Evolutionary conservation across 2,797 vertebrate species (phyloP).

Genomic region (Prionace glauca): DNA sequence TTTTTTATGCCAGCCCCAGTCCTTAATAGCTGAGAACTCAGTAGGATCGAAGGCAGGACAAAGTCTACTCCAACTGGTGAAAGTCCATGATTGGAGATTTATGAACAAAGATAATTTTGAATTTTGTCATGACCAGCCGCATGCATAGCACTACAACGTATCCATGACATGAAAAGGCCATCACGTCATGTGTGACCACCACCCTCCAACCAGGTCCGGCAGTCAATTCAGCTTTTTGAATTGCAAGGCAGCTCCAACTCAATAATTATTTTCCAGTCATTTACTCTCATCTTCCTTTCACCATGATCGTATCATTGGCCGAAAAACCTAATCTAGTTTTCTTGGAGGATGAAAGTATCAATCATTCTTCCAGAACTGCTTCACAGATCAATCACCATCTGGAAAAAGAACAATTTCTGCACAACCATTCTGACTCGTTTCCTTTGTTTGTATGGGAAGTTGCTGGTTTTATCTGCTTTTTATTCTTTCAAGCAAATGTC

Average conservation of each 20-base stretch:
- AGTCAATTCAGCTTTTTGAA: background rate
- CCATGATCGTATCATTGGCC: background rate
- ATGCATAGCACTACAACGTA: no score
- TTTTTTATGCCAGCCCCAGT: background rate
- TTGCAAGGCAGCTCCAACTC: no score
- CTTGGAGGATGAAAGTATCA: background rate
- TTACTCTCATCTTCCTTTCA: background rate
- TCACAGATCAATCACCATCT: background rate
- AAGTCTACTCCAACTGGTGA: no score
- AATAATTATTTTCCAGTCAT: background rate
- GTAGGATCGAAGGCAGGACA: background rate
- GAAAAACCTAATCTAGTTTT: background rate
- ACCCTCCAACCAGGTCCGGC: background rate
- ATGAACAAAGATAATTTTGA: background rate
- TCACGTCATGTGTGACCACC: background rate
- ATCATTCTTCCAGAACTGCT: background rate
- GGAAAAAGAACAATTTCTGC: background rate
- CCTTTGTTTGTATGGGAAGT: background rate
- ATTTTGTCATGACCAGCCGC: no score
- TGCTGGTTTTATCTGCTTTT: background rate
- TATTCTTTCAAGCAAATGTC: background rate
- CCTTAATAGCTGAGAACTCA: background rate
- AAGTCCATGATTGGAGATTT: background rate
- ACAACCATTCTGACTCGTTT: background rate
- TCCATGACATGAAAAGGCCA: background rate